Percentiles rank a stretch among this genome's conserved stretches.
Evolutionary conservation across 2,888 invertebrate species (phyloP).

Genomic region (Euclidia mi): DNA sequence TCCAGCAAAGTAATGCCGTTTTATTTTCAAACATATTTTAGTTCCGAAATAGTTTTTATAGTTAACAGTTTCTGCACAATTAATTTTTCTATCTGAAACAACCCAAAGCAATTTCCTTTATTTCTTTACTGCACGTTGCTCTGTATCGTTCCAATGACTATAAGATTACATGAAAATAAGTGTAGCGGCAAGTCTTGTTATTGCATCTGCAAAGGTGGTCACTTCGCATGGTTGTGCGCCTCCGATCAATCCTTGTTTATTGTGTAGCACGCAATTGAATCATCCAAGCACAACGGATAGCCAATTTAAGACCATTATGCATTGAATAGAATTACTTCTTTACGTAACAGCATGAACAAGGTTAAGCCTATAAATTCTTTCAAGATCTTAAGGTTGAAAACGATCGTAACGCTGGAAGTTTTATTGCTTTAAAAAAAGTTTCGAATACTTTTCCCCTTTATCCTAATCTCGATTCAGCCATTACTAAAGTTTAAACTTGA

Average conservation of each 20-base stretch:
- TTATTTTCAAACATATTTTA: no score
- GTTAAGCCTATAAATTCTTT: conserved; percentile 32
- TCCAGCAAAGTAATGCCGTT: no score
- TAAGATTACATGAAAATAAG: conserved; percentile 35
- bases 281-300: conserved; percentile 74
- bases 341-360: conserved; percentile 55
- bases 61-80: no score
- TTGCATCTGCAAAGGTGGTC: conserved; percentile 58
- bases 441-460: conserved; percentile 12
- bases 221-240: conserved; percentile 65
- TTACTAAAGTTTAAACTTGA: conserved; percentile 13
- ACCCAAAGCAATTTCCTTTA: no score
- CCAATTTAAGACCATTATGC: conserved; percentile 74
- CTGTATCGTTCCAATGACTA: background rate
- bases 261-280: conserved; percentile 70
- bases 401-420: conserved; percentile 5
- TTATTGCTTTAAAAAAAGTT: background rate
- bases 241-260: conserved; percentile 71
- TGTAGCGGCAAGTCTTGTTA: conserved; percentile 75
- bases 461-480: conserved; percentile 11
- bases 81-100: no score
- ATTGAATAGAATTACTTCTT: conserved; percentile 67
- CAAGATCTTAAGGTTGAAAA: background rate
- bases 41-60: no score
- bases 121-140: background rate